These are phyloP conservation scores for Micromussa lordhowensis DNA, from an alignment of 92 coral and sea anemone species.

Conservation along the genomic window DNA sequence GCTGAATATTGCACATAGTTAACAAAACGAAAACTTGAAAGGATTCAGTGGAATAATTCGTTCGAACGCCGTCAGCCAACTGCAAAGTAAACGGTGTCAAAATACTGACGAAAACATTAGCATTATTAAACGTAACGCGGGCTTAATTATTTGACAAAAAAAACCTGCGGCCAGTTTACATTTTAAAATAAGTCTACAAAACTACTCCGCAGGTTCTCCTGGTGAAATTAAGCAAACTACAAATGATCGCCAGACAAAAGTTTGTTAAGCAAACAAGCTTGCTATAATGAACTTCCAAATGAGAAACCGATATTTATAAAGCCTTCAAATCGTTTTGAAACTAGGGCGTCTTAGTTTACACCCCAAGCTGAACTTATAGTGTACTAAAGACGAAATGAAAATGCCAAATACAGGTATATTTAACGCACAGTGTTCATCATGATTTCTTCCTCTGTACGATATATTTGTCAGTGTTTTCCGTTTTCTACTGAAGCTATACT, in stretches of 20 bases:
- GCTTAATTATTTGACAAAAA: not conserved
- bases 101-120: slow-evolving; percentile 24
- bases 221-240: not conserved
- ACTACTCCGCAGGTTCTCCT: slow-evolving; percentile 2
- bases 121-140: slow-evolving; percentile 16
- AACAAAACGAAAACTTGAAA: slow-evolving; percentile 4
- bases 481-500: not conserved
- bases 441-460: not conserved
- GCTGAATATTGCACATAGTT: not conserved
- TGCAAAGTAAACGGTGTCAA: slow-evolving; percentile 1
- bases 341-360: not conserved
- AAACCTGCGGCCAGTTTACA: slow-evolving; percentile 19
- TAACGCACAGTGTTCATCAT: not conserved
- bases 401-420: not conserved
- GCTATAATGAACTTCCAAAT: not conserved
- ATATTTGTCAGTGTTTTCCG: not conserved
- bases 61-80: not conserved
- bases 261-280: slow-evolving; percentile 35
- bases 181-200: not conserved
- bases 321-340: not conserved
- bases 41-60: not conserved
- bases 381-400: not conserved
- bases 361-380: not conserved
- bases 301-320: not conserved
- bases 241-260: slow-evolving; percentile 11